phyloP scores from a whole-genome alignment of 2,113 vertebrate genomes.

The Pangasianodon hypophthalmus region DNA sequence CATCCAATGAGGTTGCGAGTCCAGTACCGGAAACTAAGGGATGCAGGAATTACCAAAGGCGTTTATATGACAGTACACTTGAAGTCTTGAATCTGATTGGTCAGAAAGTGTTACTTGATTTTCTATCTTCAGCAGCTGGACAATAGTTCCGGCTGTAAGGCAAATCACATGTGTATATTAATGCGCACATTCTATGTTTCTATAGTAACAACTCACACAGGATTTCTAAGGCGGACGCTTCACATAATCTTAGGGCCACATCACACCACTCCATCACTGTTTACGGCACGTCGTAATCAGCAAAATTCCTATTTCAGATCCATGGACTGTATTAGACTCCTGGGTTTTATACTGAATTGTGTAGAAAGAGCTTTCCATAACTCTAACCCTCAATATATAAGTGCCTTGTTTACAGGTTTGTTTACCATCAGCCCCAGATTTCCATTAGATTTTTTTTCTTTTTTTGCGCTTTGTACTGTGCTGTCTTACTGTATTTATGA shows the following conservation, averaged over 20 bases:
- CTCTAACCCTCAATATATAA: background rate
- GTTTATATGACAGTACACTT: background rate
- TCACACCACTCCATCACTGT: background rate
- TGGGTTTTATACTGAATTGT: background rate
- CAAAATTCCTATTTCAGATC: too few species aligned
- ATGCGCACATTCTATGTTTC: background rate
- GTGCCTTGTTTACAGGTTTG: too few species aligned
- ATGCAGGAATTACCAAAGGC: background rate
- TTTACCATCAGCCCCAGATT: too few species aligned
- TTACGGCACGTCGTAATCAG: background rate
- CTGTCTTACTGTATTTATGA: too few species aligned
- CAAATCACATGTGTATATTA: background rate
- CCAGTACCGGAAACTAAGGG: background rate
- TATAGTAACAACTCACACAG: background rate
- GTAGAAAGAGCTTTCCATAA: background rate
- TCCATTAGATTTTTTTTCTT: background rate
- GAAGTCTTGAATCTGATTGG: background rate
- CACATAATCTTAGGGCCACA: background rate
- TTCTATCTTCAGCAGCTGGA: background rate
- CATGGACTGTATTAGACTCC: too few species aligned
- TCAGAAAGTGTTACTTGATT: background rate
- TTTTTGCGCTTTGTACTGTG: too few species aligned
- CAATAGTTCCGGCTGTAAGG: background rate
- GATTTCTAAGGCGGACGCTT: background rate
- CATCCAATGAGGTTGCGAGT: background rate